phyloP scores from a whole-genome alignment of 2,113 vertebrate genomes.

The Ictalurus punctatus region DNA sequence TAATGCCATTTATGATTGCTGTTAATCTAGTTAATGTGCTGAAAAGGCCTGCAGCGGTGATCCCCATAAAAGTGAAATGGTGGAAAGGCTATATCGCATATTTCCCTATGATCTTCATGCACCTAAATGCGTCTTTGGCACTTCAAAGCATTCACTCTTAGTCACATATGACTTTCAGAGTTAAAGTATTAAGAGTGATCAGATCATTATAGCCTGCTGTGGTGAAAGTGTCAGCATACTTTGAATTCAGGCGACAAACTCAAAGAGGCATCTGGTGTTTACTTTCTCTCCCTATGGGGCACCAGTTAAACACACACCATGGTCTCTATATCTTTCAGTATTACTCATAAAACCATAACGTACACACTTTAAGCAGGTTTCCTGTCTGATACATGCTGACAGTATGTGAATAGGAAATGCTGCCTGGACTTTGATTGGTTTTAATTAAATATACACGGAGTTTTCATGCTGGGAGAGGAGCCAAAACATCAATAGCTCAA shows the following conservation, averaged over 20 bases:
- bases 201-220: conserved; percentile 13
- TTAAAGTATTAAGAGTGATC: neutral
- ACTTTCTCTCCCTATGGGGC: conserved; percentile 36
- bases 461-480: conserved; percentile 22
- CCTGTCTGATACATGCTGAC: conserved; percentile 29
- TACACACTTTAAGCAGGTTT: conserved; percentile 16
- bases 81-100: conserved; percentile 22
- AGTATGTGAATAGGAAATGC: conserved; percentile 22
- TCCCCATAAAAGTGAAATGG: conserved; percentile 43
- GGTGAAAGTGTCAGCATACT: conserved; percentile 13
- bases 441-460: conserved; percentile 34
- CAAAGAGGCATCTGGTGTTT: conserved; percentile 40
- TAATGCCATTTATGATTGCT: conserved; percentile 43
- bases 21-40: conserved; percentile 43
- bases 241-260: conserved; percentile 29
- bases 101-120: conserved; percentile 9
- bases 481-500: conserved; percentile 15
- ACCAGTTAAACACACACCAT: conserved; percentile 26
- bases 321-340: conserved; percentile 8
- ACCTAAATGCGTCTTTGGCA: neutral
- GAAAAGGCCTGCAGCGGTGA: conserved; percentile 41
- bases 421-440: conserved; percentile 34
- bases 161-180: neutral
- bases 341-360: conserved; percentile 6
- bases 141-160: neutral